Percentiles rank a stretch among this genome's conserved stretches.
These are phyloP conservation scores for Rosalia funebris DNA, from an alignment of 2,888 invertebrate genomes.

Conservation along the genomic window DNA sequence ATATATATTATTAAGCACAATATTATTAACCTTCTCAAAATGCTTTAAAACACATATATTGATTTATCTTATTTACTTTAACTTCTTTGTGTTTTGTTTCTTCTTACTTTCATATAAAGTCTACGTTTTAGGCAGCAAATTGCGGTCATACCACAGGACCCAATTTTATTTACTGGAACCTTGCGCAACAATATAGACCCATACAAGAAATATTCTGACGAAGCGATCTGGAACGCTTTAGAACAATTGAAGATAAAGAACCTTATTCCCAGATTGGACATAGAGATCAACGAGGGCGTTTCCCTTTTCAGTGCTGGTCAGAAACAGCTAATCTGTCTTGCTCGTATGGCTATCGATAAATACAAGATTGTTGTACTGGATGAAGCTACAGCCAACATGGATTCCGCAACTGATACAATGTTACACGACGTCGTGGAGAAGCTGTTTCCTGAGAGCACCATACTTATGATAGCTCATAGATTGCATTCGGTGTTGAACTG, in stretches of 20 bases:
- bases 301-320: constrained; percentile 65
- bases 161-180: constrained; percentile 66
- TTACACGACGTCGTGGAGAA: constrained; percentile 66
- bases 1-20: too few relatives aligned
- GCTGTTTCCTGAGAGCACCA: constrained; percentile 66
- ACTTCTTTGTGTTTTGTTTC: too few relatives aligned
- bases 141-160: constrained; percentile 66
- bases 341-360: constrained; percentile 65
- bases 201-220: constrained; percentile 40
- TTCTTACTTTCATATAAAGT: background rate
- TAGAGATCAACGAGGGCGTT: constrained; percentile 34
- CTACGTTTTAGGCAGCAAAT: constrained; percentile 63
- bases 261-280: constrained; percentile 55
- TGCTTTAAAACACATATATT: too few relatives aligned
- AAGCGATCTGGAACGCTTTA: constrained; percentile 47
- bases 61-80: too few relatives aligned
- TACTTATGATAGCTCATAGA: constrained; percentile 63
- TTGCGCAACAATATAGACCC: constrained; percentile 61
- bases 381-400: constrained; percentile 69
- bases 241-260: constrained; percentile 56
- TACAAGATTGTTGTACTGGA: constrained; percentile 66
- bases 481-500: constrained; percentile 68
- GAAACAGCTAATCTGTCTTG: constrained; percentile 67
- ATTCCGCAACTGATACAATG: constrained; percentile 64
- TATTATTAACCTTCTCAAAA: too few relatives aligned